Evolutionary conservation across 2,113 vertebrate species (phyloP), one percentile per base, ranked within the genome.

Genomic region (Catharus bicknelli): DNA sequence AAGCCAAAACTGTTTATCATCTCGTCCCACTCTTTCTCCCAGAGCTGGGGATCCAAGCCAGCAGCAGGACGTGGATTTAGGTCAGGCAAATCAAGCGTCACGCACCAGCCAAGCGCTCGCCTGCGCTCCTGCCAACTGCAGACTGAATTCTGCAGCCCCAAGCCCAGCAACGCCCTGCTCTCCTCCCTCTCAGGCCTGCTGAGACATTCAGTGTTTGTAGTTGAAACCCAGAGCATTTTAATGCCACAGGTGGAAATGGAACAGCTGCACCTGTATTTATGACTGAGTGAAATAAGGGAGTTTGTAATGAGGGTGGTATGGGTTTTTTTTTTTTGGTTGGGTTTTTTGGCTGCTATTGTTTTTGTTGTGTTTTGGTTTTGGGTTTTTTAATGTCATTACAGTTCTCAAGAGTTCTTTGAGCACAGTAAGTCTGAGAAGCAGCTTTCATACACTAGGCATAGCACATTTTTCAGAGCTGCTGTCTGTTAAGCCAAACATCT

Each of bases 61-160:
- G 91, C 81, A 93, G 88, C 78, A 88, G 66, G 6, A 22, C 7
- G 14, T 42, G 81, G 86, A 96, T 95, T 78, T 95, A 96, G 95
- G 94, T 96, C 94, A 95, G 73, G 91, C 83, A 64, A 90, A 94
- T 77, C 54, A 73, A 75, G 83, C 29, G 0, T 61, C 77, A 45
- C 7, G 47, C 67, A 87, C 50, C 48, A 76, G 88, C 90, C 54
- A 36, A 82, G 85, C 0, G 2, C 75, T 83, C 1, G 11, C 22
- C 75, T 66, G 69, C 5, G 7, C 83, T 50, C 34, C 76, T 74
- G 91, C 88, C 76, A 91, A 64, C 1, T 23, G 69, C 73, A 47
- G 59, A 34, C 29, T 3, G 9, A 29, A 59, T 10, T 54, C 84
- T 62, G 90, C 85, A 61, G 38, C 10, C 81, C 76, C 14, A 59